Base-by-base conservation (phyloP, 2,888 invertebrate genomes). In the Dynastes maya region DNA sequence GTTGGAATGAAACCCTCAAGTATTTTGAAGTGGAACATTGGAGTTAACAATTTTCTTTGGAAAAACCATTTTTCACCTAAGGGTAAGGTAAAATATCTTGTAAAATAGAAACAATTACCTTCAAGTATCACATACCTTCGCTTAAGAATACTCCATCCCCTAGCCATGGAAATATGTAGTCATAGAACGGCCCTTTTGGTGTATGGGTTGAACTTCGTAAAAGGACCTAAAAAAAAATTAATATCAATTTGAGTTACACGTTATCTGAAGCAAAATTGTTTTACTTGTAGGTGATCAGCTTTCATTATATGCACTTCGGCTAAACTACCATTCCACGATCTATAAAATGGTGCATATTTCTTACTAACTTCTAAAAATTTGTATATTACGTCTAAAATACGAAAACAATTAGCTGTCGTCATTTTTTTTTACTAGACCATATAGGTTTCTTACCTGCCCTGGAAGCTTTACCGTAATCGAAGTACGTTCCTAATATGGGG, bases 11-110 rank as follows among this genome's bases (percentile, higher is more conserved):
- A 85, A 55, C 79, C 78, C 77, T 86, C 86, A 65, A 86, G 78
- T 40, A 86, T 84, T 80, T 84, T 83, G 80, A 86, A 86, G 79
- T 87, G 86, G 78, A 87, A 87, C 27, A 85, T 83, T n/a, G 85
- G 85, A 9, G 85, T 85, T 79, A 86, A 81, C 64, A 86, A 61
- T 79, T 84, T 85, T 32, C 85, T 80, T 77, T 84, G 84, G 3
- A 68, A 78, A 29, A 83, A 83, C 85, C 86, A 86, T 80, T 84
- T 84, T 4, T 71, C 76, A 65, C 82, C 84, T 83, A 76, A 51
- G 79, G 22, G 22, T 58, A 16, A 58, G n/a, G 55, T 45, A 45
- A 22, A 45, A 45, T 45, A 45, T 11, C 0, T 45, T 11, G 11
- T 45, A 45, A 1, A 45, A 45, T 45, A 45, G 45, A 22, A 27